Percentiles rank a stretch among this genome's conserved stretches.
Conservation (phyloP, 2,113 vertebrate species). For the Chinchilla lanigera region DNA sequence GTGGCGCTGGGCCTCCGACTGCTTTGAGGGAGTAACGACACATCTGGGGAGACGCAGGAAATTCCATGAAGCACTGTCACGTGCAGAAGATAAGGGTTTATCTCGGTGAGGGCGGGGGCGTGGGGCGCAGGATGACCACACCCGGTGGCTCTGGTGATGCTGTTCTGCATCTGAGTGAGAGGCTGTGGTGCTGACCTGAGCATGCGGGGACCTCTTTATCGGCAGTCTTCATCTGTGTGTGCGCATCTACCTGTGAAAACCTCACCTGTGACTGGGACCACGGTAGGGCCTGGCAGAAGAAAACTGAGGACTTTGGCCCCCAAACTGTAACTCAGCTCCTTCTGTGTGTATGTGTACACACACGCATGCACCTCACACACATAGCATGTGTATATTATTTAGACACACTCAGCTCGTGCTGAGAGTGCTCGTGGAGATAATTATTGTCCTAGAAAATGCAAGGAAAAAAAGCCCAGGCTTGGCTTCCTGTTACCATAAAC, state of each 20-base stretch:
- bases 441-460: conserved; percentile 43
- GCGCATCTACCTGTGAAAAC: neutral
- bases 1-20: too few relatives aligned
- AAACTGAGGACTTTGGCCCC: neutral
- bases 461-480: neutral
- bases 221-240: neutral
- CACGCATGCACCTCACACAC: neutral
- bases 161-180: neutral
- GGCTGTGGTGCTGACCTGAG: rapidly evolving
- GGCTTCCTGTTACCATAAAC: neutral
- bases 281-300: neutral
- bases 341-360: rapidly evolving
- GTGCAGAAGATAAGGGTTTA: too few relatives aligned
- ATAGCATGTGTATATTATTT: neutral
- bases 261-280: rapidly evolving
- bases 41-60: neutral
- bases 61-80: neutral
- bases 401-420: conserved; percentile 8
- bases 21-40: neutral
- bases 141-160: neutral
- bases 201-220: neutral
- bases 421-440: neutral
- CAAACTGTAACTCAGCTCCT: neutral
- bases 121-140: neutral
- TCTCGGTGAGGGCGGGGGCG: too few relatives aligned